Evolutionary conservation across 2,797 vertebrate genomes (phyloP).

Genomic region (Dallia pectoralis): DNA sequence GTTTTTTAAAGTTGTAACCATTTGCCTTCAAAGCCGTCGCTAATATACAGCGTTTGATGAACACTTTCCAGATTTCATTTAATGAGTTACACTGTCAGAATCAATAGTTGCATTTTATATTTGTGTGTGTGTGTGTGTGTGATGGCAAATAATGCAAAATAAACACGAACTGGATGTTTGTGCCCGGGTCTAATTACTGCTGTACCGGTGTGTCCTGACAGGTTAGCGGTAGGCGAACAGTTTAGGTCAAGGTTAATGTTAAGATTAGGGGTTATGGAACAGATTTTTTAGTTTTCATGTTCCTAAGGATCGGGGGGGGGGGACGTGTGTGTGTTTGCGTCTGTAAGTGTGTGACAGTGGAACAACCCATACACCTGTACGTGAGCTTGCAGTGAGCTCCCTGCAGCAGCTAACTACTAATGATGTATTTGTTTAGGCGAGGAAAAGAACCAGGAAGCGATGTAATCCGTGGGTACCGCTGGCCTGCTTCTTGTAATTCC

Average conservation of each 20-base stretch:
- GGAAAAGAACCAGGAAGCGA: slow-evolving; percentile 60
- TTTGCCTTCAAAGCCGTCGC: background rate
- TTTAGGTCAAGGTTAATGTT: too few species aligned
- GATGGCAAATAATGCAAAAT: too few species aligned
- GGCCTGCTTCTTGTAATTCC: slow-evolving; percentile 61
- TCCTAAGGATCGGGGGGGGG: background rate
- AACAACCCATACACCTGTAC: slow-evolving; percentile 9
- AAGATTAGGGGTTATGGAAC: too few species aligned
- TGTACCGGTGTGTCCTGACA: too few species aligned
- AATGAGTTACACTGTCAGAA: background rate
- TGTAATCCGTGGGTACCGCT: slow-evolving; percentile 65
- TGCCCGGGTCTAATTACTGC: too few species aligned
- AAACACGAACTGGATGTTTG: too few species aligned
- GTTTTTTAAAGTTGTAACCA: background rate
- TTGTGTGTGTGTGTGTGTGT: slow-evolving; percentile 5
- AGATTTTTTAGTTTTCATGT: too few species aligned
- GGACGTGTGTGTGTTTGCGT: slow-evolving; percentile 1
- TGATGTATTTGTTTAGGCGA: slow-evolving; percentile 38
- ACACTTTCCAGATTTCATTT: background rate
- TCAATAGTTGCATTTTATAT: slow-evolving; percentile 3
- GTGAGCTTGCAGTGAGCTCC: slow-evolving; percentile 8
- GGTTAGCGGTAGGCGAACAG: too few species aligned
- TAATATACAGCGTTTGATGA: background rate
- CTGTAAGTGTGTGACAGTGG: background rate
- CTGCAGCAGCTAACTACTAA: slow-evolving; percentile 28